Conservation (phyloP, 1,140 invertebrate genomes). For the Ceratina calcarata region DNA sequence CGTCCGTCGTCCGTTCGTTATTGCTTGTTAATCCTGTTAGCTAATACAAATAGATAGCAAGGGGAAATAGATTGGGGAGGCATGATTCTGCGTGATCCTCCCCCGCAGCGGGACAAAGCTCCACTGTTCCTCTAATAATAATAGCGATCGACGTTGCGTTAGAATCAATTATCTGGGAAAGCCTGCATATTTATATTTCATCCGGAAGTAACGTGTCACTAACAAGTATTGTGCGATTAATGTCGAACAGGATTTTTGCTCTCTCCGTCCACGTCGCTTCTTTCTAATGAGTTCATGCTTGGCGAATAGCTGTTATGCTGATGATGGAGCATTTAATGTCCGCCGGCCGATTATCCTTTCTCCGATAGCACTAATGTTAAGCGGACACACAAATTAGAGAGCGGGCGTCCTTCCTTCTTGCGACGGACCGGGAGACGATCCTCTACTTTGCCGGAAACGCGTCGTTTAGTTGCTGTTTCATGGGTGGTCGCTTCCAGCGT, state of each 20-base stretch:
- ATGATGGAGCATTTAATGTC: slow-evolving; percentile 41
- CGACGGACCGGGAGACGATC: slow-evolving; percentile 15
- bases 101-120: not conserved
- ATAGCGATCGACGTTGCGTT: not conserved
- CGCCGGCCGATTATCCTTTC: slow-evolving; percentile 30
- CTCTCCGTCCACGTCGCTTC: not conserved
- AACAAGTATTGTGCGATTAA: not conserved
- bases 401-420: slow-evolving; percentile 18
- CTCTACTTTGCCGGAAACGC: slow-evolving; percentile 33
- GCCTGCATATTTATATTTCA: not conserved
- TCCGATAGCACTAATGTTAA: slow-evolving; percentile 37
- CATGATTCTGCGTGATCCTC: slow-evolving; percentile 9
- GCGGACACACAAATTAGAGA: slow-evolving; percentile 51
- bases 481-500: slow-evolving; percentile 22
- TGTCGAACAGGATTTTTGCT: not conserved
- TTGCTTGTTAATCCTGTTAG: slow-evolving; percentile 41
- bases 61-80: no score
- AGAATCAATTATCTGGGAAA: not conserved
- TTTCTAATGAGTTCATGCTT: slow-evolving; percentile 8
- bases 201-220: not conserved
- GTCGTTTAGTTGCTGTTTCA: slow-evolving; percentile 28
- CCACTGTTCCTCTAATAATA: not conserved
- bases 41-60: not conserved
- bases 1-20: not conserved
- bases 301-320: slow-evolving; percentile 17